Evolutionary conservation across 2,113 vertebrate genomes (phyloP).

Genomic region (Oxyura jamaicensis): DNA sequence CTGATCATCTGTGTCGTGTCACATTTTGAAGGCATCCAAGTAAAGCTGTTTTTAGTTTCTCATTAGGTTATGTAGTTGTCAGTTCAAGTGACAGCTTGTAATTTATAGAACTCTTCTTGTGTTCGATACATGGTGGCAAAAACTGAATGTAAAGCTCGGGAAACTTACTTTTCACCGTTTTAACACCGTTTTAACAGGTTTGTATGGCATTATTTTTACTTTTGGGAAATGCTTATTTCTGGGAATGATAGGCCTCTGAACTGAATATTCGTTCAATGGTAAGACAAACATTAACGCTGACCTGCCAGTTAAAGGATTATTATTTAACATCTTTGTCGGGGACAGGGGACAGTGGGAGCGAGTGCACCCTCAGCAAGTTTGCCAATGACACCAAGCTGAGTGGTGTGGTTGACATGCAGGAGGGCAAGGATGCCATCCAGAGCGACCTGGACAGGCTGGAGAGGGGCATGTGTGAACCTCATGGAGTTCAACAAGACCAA

Average conservation of each 20-base stretch:
- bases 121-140: not conserved
- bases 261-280: not conserved
- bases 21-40: not conserved
- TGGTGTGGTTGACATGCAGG: too few relatives aligned
- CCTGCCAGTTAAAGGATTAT: too few relatives aligned
- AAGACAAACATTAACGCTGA: too few relatives aligned
- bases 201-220: not conserved
- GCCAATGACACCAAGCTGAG: too few relatives aligned
- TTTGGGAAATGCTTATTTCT: not conserved
- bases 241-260: not conserved
- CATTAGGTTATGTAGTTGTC: not conserved
- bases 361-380: too few relatives aligned
- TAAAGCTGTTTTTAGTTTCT: constrained; percentile 1
- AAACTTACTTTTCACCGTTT: not conserved
- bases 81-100: not conserved
- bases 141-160: not conserved
- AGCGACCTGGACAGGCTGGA: too few relatives aligned
- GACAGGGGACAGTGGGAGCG: too few relatives aligned
- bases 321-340: too few relatives aligned
- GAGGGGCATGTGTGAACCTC: too few relatives aligned
- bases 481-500: too few relatives aligned
- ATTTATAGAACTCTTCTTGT: not conserved
- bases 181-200: not conserved
- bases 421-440: too few relatives aligned
- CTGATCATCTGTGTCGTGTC: not conserved